phyloP scores from a whole-genome alignment of 2,113 vertebrate genomes.

The Callipepla squamata region DNA sequence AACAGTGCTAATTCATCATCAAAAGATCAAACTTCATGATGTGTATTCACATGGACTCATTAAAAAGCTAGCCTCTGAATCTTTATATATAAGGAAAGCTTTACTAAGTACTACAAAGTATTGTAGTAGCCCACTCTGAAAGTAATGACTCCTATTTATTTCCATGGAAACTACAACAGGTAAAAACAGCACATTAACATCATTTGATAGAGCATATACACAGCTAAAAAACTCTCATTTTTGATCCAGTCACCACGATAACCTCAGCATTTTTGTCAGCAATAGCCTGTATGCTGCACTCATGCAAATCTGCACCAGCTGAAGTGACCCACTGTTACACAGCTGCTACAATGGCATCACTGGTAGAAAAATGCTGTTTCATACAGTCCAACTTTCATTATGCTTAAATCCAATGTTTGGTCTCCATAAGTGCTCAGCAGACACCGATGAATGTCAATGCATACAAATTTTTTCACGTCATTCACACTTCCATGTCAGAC shows the following conservation, averaged over 20 bases:
- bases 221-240: neutral
- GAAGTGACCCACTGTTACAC: neutral
- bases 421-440: neutral
- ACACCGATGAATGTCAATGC: neutral
- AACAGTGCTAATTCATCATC: conserved; percentile 10
- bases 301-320: neutral
- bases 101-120: conserved; percentile 15
- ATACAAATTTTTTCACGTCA: neutral
- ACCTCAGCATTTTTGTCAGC: neutral
- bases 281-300: neutral
- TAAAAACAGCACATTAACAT: too few species aligned
- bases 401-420: neutral
- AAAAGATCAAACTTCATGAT: conserved; percentile 21
- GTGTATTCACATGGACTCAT: neutral
- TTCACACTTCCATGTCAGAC: neutral
- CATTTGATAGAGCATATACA: too few species aligned
- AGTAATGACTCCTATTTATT: too few species aligned
- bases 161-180: too few species aligned
- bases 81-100: conserved; percentile 25
- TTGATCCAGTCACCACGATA: neutral
- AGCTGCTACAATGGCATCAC: too few species aligned
- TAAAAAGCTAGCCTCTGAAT: neutral
- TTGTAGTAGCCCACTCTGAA: neutral
- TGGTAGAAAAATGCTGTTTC: too few species aligned
- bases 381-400: too few species aligned